Base-by-base conservation (phyloP, 2,797 vertebrate genomes). In the Falco berigora region DNA sequence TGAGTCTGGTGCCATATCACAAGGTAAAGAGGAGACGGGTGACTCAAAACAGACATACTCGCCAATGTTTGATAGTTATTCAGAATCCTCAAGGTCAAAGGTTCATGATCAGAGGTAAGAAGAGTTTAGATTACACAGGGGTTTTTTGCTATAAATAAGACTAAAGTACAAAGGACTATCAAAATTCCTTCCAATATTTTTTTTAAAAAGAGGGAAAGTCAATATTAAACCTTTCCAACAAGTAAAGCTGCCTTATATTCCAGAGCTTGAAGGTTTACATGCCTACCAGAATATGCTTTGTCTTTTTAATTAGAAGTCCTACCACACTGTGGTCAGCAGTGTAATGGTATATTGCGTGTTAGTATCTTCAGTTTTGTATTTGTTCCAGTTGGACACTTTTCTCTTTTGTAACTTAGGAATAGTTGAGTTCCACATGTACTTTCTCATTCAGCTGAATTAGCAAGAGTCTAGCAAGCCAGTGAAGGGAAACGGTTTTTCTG, bases 1-100 rank as follows among this genome's bases (percentile, higher is more conserved):
- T 96, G 98, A 98, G 6, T 96, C 96, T 81, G 97, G 94, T 67
- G 96, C 96, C 61, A 59, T 93, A 10, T 94, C 94, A 81, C 97
- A 96, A 66, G 87, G 79, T 96, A 98, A 97, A 96, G 98, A 97
- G 80, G 97, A 94, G 15, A 66, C 67, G 17, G 42, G 36, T 72
- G 94, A 91, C 61, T 97, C 97, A 36, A 98, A 97, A 95, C 98
- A 77, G 96, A 96, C 97, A 18, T 97, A 97, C 24, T 97, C 98
- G 15, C 97, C 98, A 2, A 97, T 98, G 64, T 97, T 98, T 78
- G 98, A 98, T 97, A 99, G 98, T 88, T 97, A 97, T 17, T 98
- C 98, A 61, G 98, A 99, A 83, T 98, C 98, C 36, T 97, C 98
- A 40, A 98, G 98, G 64, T 98, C 98, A 64, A 98, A 98, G 97